phyloP scores from a whole-genome alignment of 2,888 invertebrate species.

The Meandrusa payeni region DNA sequence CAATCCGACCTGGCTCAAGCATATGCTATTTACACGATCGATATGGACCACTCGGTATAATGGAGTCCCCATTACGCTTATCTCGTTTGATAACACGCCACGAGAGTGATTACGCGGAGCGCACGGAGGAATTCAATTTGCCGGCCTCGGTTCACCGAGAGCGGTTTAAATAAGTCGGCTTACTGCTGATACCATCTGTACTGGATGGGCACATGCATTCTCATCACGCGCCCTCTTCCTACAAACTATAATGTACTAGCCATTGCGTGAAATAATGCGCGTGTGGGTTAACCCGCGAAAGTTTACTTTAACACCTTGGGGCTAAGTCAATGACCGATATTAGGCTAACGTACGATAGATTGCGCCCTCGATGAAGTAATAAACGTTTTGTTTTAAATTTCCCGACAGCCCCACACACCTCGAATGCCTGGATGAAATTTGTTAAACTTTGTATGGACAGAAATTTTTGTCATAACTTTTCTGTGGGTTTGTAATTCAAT shows the following conservation, averaged over 20 bases:
- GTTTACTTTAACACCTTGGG: constrained; percentile 63
- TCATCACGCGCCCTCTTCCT: constrained; percentile 71
- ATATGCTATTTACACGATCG: constrained; percentile 6
- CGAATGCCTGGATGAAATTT: too few relatives aligned
- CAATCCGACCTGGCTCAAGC: too few relatives aligned
- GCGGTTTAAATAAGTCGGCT: constrained; percentile 51
- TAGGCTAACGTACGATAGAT: constrained; percentile 58
- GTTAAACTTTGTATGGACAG: too few relatives aligned
- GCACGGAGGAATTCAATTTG: constrained; percentile 62
- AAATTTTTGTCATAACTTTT: too few relatives aligned
- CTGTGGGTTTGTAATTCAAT: too few relatives aligned
- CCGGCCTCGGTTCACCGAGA: constrained; percentile 50
- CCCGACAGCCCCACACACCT: too few relatives aligned
- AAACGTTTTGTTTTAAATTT: too few relatives aligned
- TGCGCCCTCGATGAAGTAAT: constrained; percentile 22
- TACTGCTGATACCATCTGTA: constrained; percentile 60
- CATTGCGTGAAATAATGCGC: constrained; percentile 63
- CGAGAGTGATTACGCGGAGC: constrained; percentile 47
- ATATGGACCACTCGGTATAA: constrained; percentile 16
- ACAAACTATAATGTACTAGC: constrained; percentile 70
- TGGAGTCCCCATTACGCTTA: constrained; percentile 35
- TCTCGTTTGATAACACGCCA: constrained; percentile 42
- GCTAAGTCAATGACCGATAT: constrained; percentile 61
- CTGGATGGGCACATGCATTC: constrained; percentile 61
- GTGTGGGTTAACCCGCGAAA: constrained; percentile 58